Conservation (phyloP, 2,888 invertebrate genomes). For the Synanthedon formicaeformis region DNA sequence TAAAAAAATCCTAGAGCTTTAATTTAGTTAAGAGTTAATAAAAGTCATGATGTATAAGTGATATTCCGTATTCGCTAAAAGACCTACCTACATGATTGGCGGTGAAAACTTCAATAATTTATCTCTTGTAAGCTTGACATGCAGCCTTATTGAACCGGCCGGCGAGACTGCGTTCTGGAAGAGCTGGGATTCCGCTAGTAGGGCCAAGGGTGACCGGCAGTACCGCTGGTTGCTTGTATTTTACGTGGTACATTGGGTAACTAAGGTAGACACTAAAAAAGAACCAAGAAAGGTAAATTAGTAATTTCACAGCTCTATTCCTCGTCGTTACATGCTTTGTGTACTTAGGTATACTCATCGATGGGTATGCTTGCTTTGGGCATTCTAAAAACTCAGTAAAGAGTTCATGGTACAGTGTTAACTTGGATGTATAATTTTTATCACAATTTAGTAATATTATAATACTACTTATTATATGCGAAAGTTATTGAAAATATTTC, state of each 20-base stretch:
- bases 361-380: neutral
- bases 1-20: too few relatives aligned
- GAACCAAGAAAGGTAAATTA: neutral
- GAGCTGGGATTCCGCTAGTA: constrained; percentile 56
- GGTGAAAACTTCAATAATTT: neutral
- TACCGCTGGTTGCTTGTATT: constrained; percentile 71
- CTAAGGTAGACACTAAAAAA: constrained; percentile 62
- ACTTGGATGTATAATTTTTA: too few relatives aligned
- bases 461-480: too few relatives aligned
- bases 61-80: too few relatives aligned
- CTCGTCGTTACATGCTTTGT: neutral
- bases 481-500: too few relatives aligned
- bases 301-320: neutral
- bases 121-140: constrained; percentile 52
- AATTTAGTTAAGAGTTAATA: too few relatives aligned
- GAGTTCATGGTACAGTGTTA: too few relatives aligned
- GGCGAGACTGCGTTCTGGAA: constrained; percentile 68
- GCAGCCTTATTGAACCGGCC: constrained; percentile 68
- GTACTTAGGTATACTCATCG: neutral
- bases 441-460: too few relatives aligned
- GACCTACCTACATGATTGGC: too few relatives aligned
- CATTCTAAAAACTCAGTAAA: neutral
- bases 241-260: constrained; percentile 68
- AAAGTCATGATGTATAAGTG: too few relatives aligned
- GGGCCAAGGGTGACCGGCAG: constrained; percentile 63